Evolutionary conservation across 2,797 vertebrate genomes (phyloP).

Genomic region (Nyctalus aviator): DNA sequence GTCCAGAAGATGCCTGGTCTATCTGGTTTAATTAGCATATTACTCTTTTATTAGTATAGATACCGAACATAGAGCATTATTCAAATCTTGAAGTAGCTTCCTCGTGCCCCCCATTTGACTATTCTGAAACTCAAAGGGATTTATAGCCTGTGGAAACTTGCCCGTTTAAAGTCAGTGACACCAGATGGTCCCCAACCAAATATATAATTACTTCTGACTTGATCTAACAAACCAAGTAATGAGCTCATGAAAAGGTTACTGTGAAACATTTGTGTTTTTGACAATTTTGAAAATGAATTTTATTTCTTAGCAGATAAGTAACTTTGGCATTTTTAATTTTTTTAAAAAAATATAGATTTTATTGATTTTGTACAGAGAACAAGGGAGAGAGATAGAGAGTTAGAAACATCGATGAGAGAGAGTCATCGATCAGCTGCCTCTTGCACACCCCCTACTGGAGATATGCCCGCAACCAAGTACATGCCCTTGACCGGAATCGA

Average conservation of each 20-base stretch:
- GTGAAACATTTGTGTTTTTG: slow-evolving; percentile 42
- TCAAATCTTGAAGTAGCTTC: background rate
- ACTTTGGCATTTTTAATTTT: slow-evolving; percentile 62
- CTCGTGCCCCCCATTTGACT: background rate
- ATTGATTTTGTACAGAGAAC: too few species aligned
- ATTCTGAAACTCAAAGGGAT: slow-evolving; percentile 43
- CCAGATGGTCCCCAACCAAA: slow-evolving; percentile 63
- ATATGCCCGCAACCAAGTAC: too few species aligned
- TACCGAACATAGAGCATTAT: background rate
- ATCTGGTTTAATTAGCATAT: too few species aligned
- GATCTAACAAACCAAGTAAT: slow-evolving; percentile 46
- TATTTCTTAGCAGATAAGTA: slow-evolving; percentile 52
- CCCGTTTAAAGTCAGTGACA: slow-evolving; percentile 62
- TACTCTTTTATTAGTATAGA: too few species aligned
- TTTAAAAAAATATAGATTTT: too few species aligned
- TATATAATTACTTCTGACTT: slow-evolving; percentile 63
- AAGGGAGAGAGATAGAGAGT: too few species aligned
- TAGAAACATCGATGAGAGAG: too few species aligned
- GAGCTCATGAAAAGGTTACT: slow-evolving; percentile 35
- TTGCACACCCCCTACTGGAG: too few species aligned
- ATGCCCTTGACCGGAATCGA: too few species aligned
- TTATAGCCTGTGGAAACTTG: slow-evolving; percentile 45
- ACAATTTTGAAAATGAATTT: slow-evolving; percentile 50
- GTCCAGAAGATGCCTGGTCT: too few species aligned
- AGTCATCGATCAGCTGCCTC: too few species aligned